Evolutionary conservation across 2,113 vertebrate species (phyloP).

Genomic region (Eonycteris spelaea): DNA sequence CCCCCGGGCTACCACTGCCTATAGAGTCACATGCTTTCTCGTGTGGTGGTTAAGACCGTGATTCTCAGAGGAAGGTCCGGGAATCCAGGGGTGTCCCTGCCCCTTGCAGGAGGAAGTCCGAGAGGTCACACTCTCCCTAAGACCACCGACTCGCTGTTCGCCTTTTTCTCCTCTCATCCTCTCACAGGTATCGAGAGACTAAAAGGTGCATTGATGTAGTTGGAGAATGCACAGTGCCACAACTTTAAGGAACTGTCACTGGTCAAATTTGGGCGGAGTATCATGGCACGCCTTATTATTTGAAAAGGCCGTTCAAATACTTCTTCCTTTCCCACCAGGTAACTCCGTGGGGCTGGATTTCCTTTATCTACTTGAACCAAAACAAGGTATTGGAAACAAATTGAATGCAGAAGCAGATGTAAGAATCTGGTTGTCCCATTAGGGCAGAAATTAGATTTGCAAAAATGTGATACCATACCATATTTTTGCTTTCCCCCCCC

Average conservation of each 20-base stretch:
- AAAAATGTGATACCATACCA: neutral
- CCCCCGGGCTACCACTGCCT: neutral
- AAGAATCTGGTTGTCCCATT: neutral
- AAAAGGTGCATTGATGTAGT: neutral
- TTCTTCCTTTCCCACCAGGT: neutral
- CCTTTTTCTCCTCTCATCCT: neutral
- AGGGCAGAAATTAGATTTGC: neutral
- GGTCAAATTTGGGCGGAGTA: neutral
- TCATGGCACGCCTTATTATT: neutral
- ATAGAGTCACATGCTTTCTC: accelerated
- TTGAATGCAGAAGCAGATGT: accelerated
- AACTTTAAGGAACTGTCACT: neutral
- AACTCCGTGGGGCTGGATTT: neutral
- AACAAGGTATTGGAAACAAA: neutral
- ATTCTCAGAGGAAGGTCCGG: neutral
- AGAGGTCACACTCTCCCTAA: neutral
- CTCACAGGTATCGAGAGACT: neutral
- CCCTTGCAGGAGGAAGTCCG: neutral
- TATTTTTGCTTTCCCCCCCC: too few relatives aligned
- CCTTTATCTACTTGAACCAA: neutral
- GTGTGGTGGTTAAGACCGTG: accelerated
- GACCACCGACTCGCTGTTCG: accelerated
- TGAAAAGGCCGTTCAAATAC: neutral
- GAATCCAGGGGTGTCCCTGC: accelerated
- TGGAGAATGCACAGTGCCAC: neutral